Percentiles rank a stretch among this genome's conserved stretches.
phyloP scores from a whole-genome alignment of 92 coral and sea anemone species.

The Porites rus region DNA sequence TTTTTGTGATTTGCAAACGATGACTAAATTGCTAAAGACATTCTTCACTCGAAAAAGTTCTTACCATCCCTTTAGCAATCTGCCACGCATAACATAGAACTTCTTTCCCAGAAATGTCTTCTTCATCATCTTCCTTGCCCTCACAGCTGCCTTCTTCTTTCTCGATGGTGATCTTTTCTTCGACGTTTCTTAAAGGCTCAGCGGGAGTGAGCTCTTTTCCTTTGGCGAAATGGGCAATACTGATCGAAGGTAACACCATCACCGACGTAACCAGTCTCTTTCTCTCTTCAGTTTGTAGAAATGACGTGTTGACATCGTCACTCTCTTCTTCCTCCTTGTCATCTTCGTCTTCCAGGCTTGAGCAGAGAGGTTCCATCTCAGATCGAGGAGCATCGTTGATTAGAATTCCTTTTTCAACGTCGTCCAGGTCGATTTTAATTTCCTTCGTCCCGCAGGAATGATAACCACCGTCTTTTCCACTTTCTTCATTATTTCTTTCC shows the following conservation, averaged over 20 bases:
- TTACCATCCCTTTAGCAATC: constrained; percentile 80
- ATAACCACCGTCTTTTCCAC: neutral
- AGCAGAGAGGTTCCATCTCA: no score
- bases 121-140: constrained; percentile 28
- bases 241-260: no score
- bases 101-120: constrained; percentile 61
- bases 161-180: neutral
- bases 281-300: neutral
- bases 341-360: neutral
- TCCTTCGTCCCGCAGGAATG: no score
- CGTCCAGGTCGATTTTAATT: neutral
- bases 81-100: constrained; percentile 83
- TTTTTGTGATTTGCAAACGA: no score
- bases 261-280: neutral
- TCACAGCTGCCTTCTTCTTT: constrained; percentile 7
- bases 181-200: no score
- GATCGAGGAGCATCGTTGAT: neutral
- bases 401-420: neutral
- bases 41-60: neutral
- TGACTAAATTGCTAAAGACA: no score
- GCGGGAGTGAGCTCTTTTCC: neutral
- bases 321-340: neutral
- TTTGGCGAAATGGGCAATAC: neutral
- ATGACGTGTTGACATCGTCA: neutral
- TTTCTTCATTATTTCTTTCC: neutral